A percentile compares a stretch with the other conserved stretches of the same genome.
Conservation (phyloP, 2,888 invertebrate species). For the Autographa gamma region DNA sequence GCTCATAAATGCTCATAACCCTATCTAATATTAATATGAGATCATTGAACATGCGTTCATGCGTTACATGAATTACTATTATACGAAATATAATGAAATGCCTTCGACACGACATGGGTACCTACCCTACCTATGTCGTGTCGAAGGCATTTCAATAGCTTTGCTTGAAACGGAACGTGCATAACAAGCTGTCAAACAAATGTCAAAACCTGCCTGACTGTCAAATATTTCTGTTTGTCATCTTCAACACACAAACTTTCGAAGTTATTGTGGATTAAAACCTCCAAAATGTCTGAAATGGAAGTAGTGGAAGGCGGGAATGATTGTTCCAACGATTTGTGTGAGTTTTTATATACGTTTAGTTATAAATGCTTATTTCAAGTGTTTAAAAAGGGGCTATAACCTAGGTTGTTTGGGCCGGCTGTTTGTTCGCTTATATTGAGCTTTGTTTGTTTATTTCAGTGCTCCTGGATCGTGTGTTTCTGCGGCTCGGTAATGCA, state of each 20-base stretch:
- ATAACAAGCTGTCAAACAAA: constrained; percentile 15
- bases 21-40: too few relatives aligned
- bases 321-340: constrained; percentile 83
- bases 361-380: background rate
- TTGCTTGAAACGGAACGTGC: constrained; percentile 25
- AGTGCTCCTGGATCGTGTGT: constrained; percentile 96
- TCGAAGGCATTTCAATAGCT: background rate
- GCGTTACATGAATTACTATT: too few relatives aligned
- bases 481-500: constrained; percentile 95
- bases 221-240: constrained; percentile 70
- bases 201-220: constrained; percentile 51
- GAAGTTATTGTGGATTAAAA: constrained; percentile 60
- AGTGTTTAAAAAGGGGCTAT: constrained; percentile 20
- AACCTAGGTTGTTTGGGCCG: constrained; percentile 55
- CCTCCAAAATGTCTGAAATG: constrained; percentile 83
- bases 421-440: constrained; percentile 54
- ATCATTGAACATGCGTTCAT: too few relatives aligned
- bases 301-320: constrained; percentile 79
- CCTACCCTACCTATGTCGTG: too few relatives aligned
- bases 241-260: constrained; percentile 55
- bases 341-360: constrained; percentile 68
- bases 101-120: too few relatives aligned
- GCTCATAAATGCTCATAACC: too few relatives aligned
- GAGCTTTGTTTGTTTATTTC: constrained; percentile 57
- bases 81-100: too few relatives aligned